Evolutionary conservation across 2,797 vertebrate species (phyloP), one percentile per base, ranked within the genome.

Genomic region (Petrocephalus sullivani): DNA sequence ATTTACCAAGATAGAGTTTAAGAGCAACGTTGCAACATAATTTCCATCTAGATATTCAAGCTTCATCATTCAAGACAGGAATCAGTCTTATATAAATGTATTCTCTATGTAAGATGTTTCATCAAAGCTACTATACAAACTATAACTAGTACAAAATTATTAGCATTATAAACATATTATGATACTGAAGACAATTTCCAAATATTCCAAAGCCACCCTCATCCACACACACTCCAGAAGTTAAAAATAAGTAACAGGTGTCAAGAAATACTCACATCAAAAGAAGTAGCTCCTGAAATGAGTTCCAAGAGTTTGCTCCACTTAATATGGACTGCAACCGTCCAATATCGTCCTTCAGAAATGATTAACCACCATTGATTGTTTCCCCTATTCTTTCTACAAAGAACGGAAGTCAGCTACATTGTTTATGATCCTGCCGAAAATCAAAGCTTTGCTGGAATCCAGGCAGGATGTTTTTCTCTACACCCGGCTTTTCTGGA

Each of bases 291-390:
- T 16, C 21, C 46, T 81, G 88, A 60, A 88, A 89, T 28, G 21
- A 54, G 51, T 87, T 57, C 19, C 37, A 51, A 53, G 61, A 64
- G 19, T 51, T 85, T 88, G 21, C 41, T 41, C 12, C 60, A 28
- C 58, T 49, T 53, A 58, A 64, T 87, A 64, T 46, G 16, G 37
- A 51, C 57, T 37, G 1, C n/a, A 64, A 49, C n/a, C 41, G 0
- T 19, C 19, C 46, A 12, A 28, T 9, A 57, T 14, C 14, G 7
- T 64, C 67, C 87, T 28, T 23, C 60, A 87, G 33, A 81, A 90
- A 91, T 81, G n/a, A 88, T 91, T 91, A 90, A 90, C 88, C 64
- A 60, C 1, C 4, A 89, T 87, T 56, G 88, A 90, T 90, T 85
- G 49, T 83, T 71, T n/a, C 19, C 10, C 58, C 57, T 46, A 21